A percentile compares a stretch with the other conserved stretches of the same genome.
These are phyloP conservation scores for Melanaphis sacchari DNA, from an alignment of 1,140 invertebrate species.

Conservation along the genomic window DNA sequence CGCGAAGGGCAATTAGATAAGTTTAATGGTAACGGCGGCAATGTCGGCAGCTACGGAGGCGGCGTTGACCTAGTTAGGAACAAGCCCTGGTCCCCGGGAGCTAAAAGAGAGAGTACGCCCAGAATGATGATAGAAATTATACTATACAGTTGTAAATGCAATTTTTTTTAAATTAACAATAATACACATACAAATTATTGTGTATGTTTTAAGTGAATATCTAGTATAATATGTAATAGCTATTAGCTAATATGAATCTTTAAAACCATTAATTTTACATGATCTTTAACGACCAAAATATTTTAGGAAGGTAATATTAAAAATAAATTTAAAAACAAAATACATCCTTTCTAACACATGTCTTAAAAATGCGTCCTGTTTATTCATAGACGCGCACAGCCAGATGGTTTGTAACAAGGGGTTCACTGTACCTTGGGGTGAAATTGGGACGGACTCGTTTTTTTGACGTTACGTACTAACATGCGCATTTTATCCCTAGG, in stretches of 20 bases:
- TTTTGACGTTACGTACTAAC: not conserved
- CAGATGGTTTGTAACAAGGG: slow-evolving; percentile 47
- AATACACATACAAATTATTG: not conserved
- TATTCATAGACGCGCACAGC: slow-evolving; percentile 33
- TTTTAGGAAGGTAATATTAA: not conserved
- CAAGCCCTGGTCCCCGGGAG: slow-evolving; percentile 39
- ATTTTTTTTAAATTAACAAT: not conserved
- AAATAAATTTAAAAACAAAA: slow-evolving; percentile 23
- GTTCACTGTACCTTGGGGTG: slow-evolving; percentile 38
- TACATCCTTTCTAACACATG: not conserved
- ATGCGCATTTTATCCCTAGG: not conserved
- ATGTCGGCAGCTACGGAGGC: not conserved
- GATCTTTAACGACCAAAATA: not conserved
- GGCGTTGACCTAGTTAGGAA: slow-evolving; percentile 49
- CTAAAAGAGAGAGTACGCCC: slow-evolving; percentile 45
- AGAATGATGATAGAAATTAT: slow-evolving; percentile 27
- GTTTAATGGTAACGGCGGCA: not conserved
- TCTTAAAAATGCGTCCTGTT: slow-evolving; percentile 45
- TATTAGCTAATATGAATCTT: not conserved
- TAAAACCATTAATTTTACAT: not conserved
- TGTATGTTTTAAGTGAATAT: not conserved
- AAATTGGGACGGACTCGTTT: not conserved
- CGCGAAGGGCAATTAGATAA: slow-evolving; percentile 48
- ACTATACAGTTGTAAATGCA: not conserved
- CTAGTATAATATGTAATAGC: not conserved